Evolutionary conservation across 2,888 invertebrate genomes (phyloP), one percentile per base, ranked within the genome.

Genomic region (Mycalesis mineus): DNA sequence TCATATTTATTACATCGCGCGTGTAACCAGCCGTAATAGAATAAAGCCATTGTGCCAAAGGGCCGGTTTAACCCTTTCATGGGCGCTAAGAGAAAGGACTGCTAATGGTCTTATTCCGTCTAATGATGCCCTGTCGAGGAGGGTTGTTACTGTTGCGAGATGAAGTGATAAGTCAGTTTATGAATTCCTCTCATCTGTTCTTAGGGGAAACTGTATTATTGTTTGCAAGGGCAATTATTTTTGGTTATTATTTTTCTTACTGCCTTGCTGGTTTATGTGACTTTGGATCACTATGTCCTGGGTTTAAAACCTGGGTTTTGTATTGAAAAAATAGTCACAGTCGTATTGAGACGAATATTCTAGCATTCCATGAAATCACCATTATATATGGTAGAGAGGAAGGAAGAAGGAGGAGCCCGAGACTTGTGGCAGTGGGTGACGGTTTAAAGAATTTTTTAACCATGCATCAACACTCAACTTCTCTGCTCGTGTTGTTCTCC

Each of bases 1-100:
- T 88, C 88, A 88, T 88, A 89, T 88, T 88, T 89, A 89, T 86
- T 82, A 85, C 86, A 85, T 88, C 82, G 84, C 81, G 82, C 88
- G 84, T 88, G 86, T 88, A 88, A 88, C 80, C 84, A 83, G 77
- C 74, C 70, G 72, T 85, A 88, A 86, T 87, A 85, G 84, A 87
- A 88, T 88, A 83, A 84, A 82, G 82, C 83, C 74, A 85, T 86
- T 84, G 84, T 84, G 75, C 78, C 74, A 77, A 75, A 83, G 85
- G 84, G 85, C 84, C 80, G 84, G 77, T 86, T 88, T 83, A 87
- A 88, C 88, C 88, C 88, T 87, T 88, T 82, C 84, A 80, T 78
- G 69, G 77, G 63, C 62, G 76, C 81, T 87, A 88, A 88, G 84
- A 88, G 88, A 88, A 88, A 88, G 82, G 88, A 80, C 80, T 87